phyloP scores from a whole-genome alignment of 2,888 invertebrate genomes.

The Dorcus hopei region DNA sequence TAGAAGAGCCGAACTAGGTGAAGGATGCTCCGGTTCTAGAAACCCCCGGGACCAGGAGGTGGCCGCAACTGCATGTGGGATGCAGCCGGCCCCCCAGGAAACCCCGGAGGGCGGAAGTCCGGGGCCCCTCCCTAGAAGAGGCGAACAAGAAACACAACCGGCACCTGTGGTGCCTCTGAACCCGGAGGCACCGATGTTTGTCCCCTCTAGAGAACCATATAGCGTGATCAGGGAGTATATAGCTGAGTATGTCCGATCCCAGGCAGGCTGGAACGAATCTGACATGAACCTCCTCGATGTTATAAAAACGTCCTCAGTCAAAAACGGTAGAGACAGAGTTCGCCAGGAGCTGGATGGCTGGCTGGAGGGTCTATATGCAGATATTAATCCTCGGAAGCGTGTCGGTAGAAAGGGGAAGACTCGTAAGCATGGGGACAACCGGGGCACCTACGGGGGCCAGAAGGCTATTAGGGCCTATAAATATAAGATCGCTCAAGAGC shows the following conservation, averaged over 20 bases:
- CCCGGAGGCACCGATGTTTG: too few species aligned
- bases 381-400: background rate
- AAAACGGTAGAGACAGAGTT: background rate
- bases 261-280: background rate
- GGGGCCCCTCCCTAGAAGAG: too few species aligned
- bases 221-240: background rate
- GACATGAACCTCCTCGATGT: background rate
- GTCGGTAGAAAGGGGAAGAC: background rate
- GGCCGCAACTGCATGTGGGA: too few species aligned
- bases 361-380: background rate
- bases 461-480: background rate
- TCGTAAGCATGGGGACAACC: background rate
- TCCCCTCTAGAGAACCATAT: too few species aligned
- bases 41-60: too few species aligned
- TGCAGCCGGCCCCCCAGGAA: too few species aligned
- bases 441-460: too few species aligned
- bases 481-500: conserved; percentile 6
- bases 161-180: too few species aligned
- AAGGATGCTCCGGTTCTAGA: too few species aligned
- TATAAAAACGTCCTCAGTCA: background rate
- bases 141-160: too few species aligned
- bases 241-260: background rate
- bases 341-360: background rate
- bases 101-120: too few species aligned
- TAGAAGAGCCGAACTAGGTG: too few species aligned